A percentile compares a stretch with the other conserved stretches of the same genome.
Evolutionary conservation across 2,888 invertebrate genomes (phyloP).

Genomic region (Amphipoea oculea): DNA sequence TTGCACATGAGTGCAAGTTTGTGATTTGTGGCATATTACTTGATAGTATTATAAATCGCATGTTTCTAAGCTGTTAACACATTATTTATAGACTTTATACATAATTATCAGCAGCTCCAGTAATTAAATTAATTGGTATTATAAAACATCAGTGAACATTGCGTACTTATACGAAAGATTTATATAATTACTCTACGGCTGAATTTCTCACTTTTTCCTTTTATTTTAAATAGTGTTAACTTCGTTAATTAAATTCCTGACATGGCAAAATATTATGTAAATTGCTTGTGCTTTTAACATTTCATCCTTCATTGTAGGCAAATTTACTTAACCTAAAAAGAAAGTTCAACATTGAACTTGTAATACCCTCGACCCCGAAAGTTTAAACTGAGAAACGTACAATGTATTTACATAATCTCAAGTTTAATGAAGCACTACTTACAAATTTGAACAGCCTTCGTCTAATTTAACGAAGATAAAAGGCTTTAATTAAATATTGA

Average conservation of each 20-base stretch:
- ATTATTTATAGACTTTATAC: slow-evolving; percentile 1
- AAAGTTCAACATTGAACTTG: slow-evolving; percentile 17
- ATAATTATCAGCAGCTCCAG: slow-evolving; percentile 1
- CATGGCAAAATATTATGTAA: neutral
- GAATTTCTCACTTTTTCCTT: neutral
- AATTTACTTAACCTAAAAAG: slow-evolving; percentile 7
- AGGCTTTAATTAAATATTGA: slow-evolving; percentile 40
- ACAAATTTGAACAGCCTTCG: slow-evolving; percentile 25
- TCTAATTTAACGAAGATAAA: slow-evolving; percentile 28
- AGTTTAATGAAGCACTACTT: slow-evolving; percentile 42
- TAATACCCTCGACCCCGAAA: slow-evolving; percentile 16
- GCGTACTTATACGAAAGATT: slow-evolving; percentile 4
- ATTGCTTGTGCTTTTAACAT: no score
- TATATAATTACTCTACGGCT: neutral
- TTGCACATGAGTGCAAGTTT: neutral
- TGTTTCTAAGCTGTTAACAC: slow-evolving; percentile 10
- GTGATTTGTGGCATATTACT: slow-evolving; percentile 5
- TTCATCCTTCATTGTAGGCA: neutral
- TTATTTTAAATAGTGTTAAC: neutral
- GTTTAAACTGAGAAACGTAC: slow-evolving; percentile 12
- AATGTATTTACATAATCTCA: slow-evolving; percentile 22
- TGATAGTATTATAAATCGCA: slow-evolving; percentile 13
- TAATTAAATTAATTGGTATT: slow-evolving; percentile 13
- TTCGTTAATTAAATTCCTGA: neutral
- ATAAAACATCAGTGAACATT: neutral